Evolutionary conservation across 2,888 invertebrate genomes (phyloP), one percentile per base, ranked within the genome.

Genomic region (Athetis lepigone): DNA sequence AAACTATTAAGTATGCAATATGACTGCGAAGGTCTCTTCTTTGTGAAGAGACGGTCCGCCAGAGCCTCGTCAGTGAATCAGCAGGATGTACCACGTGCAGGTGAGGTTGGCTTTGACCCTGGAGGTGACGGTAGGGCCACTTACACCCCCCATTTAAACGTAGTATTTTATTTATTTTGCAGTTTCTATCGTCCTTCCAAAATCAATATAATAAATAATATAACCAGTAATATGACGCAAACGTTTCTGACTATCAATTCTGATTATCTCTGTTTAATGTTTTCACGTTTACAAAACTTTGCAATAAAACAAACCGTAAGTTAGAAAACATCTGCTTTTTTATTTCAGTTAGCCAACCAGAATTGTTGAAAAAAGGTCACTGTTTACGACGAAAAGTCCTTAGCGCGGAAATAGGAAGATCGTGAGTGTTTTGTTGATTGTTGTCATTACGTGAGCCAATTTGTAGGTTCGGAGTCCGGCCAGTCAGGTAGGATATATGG

Each of bases 401-500:
- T 56, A 47, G 54, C 42, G 57, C 40, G 39, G 49, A 71, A 68
- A 68, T 58, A 62, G 56, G 66, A 80, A 65, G 59, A 61, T 63
- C 67, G 51, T 58, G 59, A 65, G 52, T 56, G 49, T 60, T 63
- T 68, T 61, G 70, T 79, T 68, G 66, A 76, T 79, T 72, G 74
- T 76, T 79, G 70, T 72, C 63, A 78, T 75, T 79, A 75, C 62
- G 58, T 51, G 57, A 69, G 65, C 62, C 66, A 70, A 75, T 80
- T 69, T 66, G 57, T 62, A 55, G 57, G 55, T 57, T 59, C 61
- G 77, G 72, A 70, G 61, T 58, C 59, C 61, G 79, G 72, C 63
- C 75, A 72, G 74, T 62, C 80, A 84, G 84, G 80, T 84, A 75
- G 69, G 65, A 69, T 68, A 70, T 68, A 74, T 76, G 70, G 68